Evolutionary conservation across 2,888 invertebrate genomes (phyloP), one percentile per base, ranked within the genome.

Genomic region (Nowickia ferox): DNA sequence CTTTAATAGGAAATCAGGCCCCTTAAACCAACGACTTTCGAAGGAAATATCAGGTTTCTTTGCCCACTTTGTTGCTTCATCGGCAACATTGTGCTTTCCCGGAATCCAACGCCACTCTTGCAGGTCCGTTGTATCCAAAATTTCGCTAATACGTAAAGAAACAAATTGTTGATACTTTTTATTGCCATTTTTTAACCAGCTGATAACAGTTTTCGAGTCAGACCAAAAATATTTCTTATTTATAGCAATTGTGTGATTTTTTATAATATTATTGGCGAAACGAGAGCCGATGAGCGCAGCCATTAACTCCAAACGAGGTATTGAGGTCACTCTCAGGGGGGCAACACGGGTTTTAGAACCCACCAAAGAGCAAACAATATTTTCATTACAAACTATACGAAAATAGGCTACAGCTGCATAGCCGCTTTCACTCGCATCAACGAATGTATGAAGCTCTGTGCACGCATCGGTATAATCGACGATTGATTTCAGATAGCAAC

Each of bases 291-390:
- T 79, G 1, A 87, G 74, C 2, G 89, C 88, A 0, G 84, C 76
- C 68, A 88, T 82, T 22, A 89, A 78, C 63, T 89, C 89, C 1
- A 89, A 65, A 15, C 88, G 87, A 11, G 87, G 84, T 15, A 87
- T 71, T 15, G 87, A 84, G 10, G 82, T 55, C 1, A 57, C 69
- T 57, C 71, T 11, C 81, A 57, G 22, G 10, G 46, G 46, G 4
- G 48, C 48, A 15, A 48, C 48, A 2, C 15, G 48, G 15, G 48
- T 48, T 48, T 48, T 87, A 19, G 77, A 78, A 9, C 74, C 59
- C 9, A 84, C 51, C 15, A 84, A 17, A 10, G 40, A 51, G 19
- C 69, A 66, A 48, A 65, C 30, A 5, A 83, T 74, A 2, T 55
- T 13, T 11, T 75, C 68, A 13, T 69, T 65, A 30, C 44, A 22